phyloP scores from a whole-genome alignment of 2,888 invertebrate species.

The Zygogramma bicolorata region DNA sequence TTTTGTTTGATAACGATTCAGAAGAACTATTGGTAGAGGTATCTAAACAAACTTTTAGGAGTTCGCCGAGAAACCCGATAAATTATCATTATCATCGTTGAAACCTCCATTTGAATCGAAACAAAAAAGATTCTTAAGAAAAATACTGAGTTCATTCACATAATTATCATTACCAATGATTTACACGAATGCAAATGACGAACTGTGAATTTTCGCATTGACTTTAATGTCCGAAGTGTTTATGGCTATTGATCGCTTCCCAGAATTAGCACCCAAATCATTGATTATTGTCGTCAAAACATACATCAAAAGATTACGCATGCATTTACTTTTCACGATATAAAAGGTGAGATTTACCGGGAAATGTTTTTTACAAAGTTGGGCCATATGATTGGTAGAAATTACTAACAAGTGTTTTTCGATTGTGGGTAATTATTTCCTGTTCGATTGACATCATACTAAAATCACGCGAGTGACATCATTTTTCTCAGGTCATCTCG shows the following conservation, averaged over 20 bases:
- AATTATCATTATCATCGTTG: too few species aligned
- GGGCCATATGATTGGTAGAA: too few species aligned
- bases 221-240: not conserved
- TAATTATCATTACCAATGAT: not conserved
- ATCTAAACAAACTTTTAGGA: too few species aligned
- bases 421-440: too few species aligned
- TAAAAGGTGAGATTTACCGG: not conserved
- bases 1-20: too few species aligned
- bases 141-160: not conserved
- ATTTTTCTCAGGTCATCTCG: too few species aligned
- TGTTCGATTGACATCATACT: too few species aligned
- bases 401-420: not conserved
- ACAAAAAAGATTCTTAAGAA: not conserved
- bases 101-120: not conserved
- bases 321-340: not conserved
- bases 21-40: too few species aligned
- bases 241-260: not conserved
- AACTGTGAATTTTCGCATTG: not conserved
- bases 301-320: not conserved
- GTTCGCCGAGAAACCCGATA: too few species aligned
- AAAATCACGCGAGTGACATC: too few species aligned
- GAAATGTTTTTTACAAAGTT: not conserved
- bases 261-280: conserved; percentile 5
- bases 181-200: not conserved
- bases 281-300: not conserved